These are phyloP conservation scores for Platysternon megacephalum DNA, from an alignment of 2,113 vertebrate species.

Conservation along the genomic window DNA sequence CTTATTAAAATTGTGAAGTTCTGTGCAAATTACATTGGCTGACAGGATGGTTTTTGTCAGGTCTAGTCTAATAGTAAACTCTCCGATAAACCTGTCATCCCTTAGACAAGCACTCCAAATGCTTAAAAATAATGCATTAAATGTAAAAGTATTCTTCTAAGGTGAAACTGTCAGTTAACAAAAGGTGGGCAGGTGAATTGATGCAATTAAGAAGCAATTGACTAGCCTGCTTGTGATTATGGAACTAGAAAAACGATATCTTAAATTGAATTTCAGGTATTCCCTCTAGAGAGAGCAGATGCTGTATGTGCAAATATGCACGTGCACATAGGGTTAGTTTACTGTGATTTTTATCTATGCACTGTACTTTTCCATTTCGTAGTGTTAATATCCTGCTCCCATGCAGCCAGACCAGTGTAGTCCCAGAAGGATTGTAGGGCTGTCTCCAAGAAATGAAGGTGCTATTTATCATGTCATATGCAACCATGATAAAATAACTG, in stretches of 20 bases:
- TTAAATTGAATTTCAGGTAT: background rate
- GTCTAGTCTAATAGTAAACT: constrained; percentile 3
- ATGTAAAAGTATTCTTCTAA: background rate
- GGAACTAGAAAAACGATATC: background rate
- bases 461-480: background rate
- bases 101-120: constrained; percentile 21
- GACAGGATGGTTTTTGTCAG: background rate
- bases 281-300: background rate
- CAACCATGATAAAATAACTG: background rate
- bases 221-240: constrained; percentile 4
- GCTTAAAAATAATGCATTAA: constrained; percentile 17
- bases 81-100: constrained; percentile 12
- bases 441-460: background rate
- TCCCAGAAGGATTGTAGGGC: background rate
- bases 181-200: background rate
- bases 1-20: constrained; percentile 13
- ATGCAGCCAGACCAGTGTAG: background rate
- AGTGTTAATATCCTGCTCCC: background rate
- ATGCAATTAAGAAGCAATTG: constrained; percentile 8
- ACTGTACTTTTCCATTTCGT: background rate
- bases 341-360: background rate
- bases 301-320: fast-evolving
- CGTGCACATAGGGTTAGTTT: background rate
- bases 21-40: background rate
- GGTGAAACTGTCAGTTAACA: background rate